phyloP scores from a whole-genome alignment of 2,888 invertebrate species.

The Tetheella fluctuosa region DNA sequence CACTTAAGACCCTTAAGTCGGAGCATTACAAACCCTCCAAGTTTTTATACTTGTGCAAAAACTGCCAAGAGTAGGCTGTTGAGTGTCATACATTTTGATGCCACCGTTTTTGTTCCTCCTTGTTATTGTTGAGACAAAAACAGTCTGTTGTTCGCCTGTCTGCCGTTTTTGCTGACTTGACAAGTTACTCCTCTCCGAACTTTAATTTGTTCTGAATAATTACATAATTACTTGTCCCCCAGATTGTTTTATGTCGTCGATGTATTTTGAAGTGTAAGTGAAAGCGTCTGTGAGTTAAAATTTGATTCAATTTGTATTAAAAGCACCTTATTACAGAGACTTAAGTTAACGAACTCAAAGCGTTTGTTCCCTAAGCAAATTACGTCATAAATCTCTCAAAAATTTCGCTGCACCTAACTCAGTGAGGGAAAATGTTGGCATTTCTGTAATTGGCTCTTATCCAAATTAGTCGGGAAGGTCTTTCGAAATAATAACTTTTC shows the following conservation, averaged over 20 bases:
- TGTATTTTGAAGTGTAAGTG: slow-evolving; percentile 11
- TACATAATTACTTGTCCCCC: slow-evolving; percentile 69
- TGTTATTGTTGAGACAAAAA: slow-evolving; percentile 72
- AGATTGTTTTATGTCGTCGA: slow-evolving; percentile 29
- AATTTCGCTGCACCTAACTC: slow-evolving; percentile 69
- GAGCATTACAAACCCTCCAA: slow-evolving; percentile 58
- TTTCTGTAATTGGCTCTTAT: slow-evolving; percentile 73
- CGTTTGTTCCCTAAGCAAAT: slow-evolving; percentile 52
- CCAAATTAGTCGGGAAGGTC: slow-evolving; percentile 66
- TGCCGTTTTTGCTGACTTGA: slow-evolving; percentile 73
- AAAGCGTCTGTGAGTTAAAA: slow-evolving; percentile 15
- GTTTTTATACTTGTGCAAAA: slow-evolving; percentile 62
- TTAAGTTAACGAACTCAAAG: slow-evolving; percentile 52
- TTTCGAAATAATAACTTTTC: slow-evolving; percentile 75
- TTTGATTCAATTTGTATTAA: slow-evolving; percentile 55
- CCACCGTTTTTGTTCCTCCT: slow-evolving; percentile 65
- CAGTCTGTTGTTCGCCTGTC: slow-evolving; percentile 66
- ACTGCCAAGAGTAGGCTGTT: slow-evolving; percentile 52
- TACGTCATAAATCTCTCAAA: slow-evolving; percentile 67
- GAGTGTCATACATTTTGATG: slow-evolving; percentile 78
- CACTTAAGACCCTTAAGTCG: slow-evolving; percentile 56
- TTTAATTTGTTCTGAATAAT: slow-evolving; percentile 75
- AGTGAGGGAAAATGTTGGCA: slow-evolving; percentile 55
- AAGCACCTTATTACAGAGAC: slow-evolving; percentile 56
- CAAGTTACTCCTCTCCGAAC: slow-evolving; percentile 68